These are phyloP conservation scores for Danaus plexippus DNA, from an alignment of 1,140 invertebrate genomes.

Conservation along the genomic window DNA sequence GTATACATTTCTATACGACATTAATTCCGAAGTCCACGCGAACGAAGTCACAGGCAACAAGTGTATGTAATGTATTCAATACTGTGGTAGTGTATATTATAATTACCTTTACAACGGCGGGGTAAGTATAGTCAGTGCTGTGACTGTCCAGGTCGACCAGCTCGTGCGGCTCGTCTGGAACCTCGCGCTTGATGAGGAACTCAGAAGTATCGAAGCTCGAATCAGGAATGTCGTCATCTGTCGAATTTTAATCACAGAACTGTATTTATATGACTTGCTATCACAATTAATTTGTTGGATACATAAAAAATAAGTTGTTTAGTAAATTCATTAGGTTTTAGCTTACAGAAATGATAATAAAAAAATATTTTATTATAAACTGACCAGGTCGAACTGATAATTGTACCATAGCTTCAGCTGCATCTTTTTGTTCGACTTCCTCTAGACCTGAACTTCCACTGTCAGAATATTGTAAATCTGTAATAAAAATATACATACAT, in stretches of 20 bases:
- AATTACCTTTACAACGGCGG: slow-evolving; percentile 50
- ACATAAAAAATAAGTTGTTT: too few relatives aligned
- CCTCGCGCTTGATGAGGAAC: slow-evolving; percentile 76
- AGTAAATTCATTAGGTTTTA: too few relatives aligned
- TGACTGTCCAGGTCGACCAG: slow-evolving; percentile 45
- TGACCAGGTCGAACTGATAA: slow-evolving; percentile 78
- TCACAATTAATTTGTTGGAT: too few relatives aligned
- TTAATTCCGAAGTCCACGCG: too few relatives aligned
- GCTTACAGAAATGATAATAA: neutral
- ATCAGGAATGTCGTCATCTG: slow-evolving; percentile 83
- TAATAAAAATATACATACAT: slow-evolving; percentile 5
- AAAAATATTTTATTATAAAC: slow-evolving; percentile 11
- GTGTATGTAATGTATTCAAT: too few relatives aligned
- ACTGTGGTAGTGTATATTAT: too few relatives aligned
- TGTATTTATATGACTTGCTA: too few relatives aligned
- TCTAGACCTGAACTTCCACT: slow-evolving; percentile 68
- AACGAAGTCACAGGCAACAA: too few relatives aligned
- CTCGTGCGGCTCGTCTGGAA: slow-evolving; percentile 49
- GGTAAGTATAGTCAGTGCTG: slow-evolving; percentile 40
- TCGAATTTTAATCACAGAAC: neutral
- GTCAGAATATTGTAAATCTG: slow-evolving; percentile 69
- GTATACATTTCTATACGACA: too few relatives aligned
- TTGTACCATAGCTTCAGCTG: slow-evolving; percentile 88
- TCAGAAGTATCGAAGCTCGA: slow-evolving; percentile 91
- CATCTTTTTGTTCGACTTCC: slow-evolving; percentile 81